Base-by-base conservation (phyloP, 1,140 invertebrate genomes). In the Agrilus planipennis region DNA sequence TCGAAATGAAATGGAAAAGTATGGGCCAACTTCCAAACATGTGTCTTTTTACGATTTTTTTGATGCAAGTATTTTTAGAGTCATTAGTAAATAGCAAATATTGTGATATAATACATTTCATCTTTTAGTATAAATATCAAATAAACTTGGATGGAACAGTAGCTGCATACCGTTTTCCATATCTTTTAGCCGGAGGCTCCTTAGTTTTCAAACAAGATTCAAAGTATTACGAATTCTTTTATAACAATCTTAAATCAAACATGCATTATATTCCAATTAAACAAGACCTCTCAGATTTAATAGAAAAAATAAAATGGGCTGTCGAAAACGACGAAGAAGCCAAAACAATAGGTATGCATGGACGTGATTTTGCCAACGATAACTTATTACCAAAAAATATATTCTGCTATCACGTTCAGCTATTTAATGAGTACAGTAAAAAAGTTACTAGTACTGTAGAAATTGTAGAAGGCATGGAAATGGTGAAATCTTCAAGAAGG, bases 11-110 rank as follows among this genome's bases (percentile, higher is more conserved):
- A 80, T 88, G 60, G 62, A 78, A 34, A 73, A 81, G 58, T 91
- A 93, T 73, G 90, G 90, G 16, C 84, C 88, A 16, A 81, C 80
- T 56, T 72, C 76, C 41, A 76, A 78, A 27, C 81, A 88, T 57
- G 73, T 92, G 46, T 89, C 89, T 10, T 95, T 98, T 62, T 93
- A 90, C 64, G 78, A 89, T 45, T 97, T 96, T 68, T 96, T 95
- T 67, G 77, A 92, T 74, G 91, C 95, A 71, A 74, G 69, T 68
- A 39, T 41, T 41, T 27, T 6, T 34, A 34, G 34, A 34, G 31
- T 25, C 9, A 30, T 35, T 39, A 46, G 40, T 38, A 41, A 45
- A 46, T 39, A 45, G 40, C 15, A 40, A 28, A 16, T 35, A 31
- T 38, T 37, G n/a, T n/a, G n/a, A n/a, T n/a, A n/a, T n/a, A n/a